Conservation (phyloP, 1,140 invertebrate species). For the Scaptomyza graminum region DNA sequence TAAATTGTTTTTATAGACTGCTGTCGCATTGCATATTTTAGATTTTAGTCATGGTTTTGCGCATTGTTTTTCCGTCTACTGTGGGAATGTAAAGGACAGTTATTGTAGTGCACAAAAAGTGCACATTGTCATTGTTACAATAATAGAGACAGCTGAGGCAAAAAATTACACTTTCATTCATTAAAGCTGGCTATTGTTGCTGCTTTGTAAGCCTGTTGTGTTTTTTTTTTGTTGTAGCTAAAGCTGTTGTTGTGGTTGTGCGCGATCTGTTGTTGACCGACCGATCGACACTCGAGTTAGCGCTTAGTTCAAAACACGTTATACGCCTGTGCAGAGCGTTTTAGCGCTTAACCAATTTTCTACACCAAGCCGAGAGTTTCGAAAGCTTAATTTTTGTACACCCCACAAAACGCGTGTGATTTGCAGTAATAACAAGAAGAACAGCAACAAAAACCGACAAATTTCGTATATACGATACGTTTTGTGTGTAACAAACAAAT, state of each 20-base stretch:
- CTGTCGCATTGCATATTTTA: slow-evolving; percentile 20
- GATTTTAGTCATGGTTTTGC: slow-evolving; percentile 30
- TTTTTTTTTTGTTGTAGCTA: slow-evolving; percentile 20
- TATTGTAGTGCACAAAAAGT: slow-evolving; percentile 63
- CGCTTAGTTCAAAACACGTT: slow-evolving; percentile 77
- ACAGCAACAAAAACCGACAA: slow-evolving; percentile 20
- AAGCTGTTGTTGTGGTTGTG: slow-evolving; percentile 23
- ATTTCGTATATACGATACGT: slow-evolving; percentile 57
- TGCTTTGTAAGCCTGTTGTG: slow-evolving; percentile 21
- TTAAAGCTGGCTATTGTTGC: slow-evolving; percentile 67
- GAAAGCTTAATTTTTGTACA: slow-evolving; percentile 48
- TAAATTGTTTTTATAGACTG: background rate
- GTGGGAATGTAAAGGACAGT: slow-evolving; percentile 64
- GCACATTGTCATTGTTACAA: slow-evolving; percentile 67
- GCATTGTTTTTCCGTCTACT: slow-evolving; percentile 45
- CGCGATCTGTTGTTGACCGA: slow-evolving; percentile 46
- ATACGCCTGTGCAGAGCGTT: slow-evolving; percentile 74
- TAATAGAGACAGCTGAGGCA: slow-evolving; percentile 47
- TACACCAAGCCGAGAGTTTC: slow-evolving; percentile 38
- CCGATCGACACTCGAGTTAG: slow-evolving; percentile 48
- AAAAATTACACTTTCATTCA: slow-evolving; percentile 77
- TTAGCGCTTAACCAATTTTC: slow-evolving; percentile 48
- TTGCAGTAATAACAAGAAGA: slow-evolving; percentile 46
- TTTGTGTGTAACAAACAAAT: slow-evolving; percentile 51
- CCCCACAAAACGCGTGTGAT: slow-evolving; percentile 61